Evolutionary conservation across 2,797 vertebrate genomes (phyloP).

Genomic region (Clarias platycephalus): DNA sequence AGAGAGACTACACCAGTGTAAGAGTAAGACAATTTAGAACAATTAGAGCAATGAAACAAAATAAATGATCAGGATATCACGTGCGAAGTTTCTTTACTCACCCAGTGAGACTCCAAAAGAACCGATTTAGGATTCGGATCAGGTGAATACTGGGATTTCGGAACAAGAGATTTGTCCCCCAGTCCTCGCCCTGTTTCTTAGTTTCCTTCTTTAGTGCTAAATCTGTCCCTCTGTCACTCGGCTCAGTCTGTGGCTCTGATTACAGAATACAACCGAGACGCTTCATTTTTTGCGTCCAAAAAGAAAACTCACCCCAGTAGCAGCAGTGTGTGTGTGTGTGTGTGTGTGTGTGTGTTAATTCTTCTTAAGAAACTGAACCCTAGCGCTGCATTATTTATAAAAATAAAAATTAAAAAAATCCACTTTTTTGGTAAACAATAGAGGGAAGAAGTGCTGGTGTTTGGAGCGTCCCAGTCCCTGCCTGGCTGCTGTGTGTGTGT

Average conservation of each 20-base stretch:
- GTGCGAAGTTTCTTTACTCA: constrained; percentile 3
- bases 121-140: constrained; percentile 14
- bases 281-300: constrained; percentile 1
- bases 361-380: not conserved
- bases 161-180: not conserved
- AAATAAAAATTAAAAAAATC: not conserved
- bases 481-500: constrained; percentile 29
- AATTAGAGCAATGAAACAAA: not conserved
- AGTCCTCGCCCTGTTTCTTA: not conserved
- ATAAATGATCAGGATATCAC: not conserved
- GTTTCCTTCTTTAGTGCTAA: not conserved
- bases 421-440: constrained; percentile 17
- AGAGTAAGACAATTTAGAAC: not conserved
- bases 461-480: constrained; percentile 27
- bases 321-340: not conserved
- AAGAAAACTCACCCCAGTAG: too few species aligned
- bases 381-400: not conserved
- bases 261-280: not conserved
- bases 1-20: not conserved
- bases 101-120: constrained; percentile 1
- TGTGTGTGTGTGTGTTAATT: not conserved
- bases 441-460: constrained; percentile 7
- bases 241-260: not conserved
- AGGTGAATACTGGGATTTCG: not conserved
- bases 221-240: not conserved